Percentiles rank a stretch among this genome's conserved stretches.
These are phyloP conservation scores for Dimorphilus gyrociliatus DNA, from an alignment of 2,888 invertebrate species.

Conservation along the genomic window DNA sequence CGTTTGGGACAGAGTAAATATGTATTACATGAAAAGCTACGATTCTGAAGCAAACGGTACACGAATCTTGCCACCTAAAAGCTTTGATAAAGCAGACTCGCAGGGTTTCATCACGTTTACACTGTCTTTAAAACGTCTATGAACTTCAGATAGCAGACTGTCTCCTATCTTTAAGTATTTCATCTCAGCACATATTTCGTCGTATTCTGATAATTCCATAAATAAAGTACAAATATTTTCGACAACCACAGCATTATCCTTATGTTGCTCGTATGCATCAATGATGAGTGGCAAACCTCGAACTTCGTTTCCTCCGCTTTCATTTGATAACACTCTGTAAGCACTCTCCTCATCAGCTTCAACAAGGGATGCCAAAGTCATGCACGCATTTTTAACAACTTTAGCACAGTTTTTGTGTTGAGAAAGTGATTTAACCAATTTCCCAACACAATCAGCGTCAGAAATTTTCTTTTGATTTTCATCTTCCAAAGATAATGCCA, in stretches of 20 bases:
- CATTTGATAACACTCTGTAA: conserved; percentile 24
- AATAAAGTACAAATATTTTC: conserved; percentile 27
- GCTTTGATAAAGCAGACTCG: conserved; percentile 15
- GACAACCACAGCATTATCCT: conserved; percentile 32
- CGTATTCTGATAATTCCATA: conserved; percentile 29
- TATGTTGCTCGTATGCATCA: conserved; percentile 26
- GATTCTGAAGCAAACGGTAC: too few relatives aligned
- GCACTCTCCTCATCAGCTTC: conserved; percentile 34
- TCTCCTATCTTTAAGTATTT: conserved; percentile 19
- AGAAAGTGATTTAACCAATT: conserved; percentile 18
- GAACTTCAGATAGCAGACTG: conserved; percentile 21
- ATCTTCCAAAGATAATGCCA: conserved; percentile 27
- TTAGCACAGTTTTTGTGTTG: conserved; percentile 22
- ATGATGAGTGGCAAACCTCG: conserved; percentile 25
- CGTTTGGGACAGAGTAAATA: too few relatives aligned
- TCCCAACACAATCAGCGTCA: conserved; percentile 21
- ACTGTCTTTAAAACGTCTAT: conserved; percentile 29
- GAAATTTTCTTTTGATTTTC: conserved; percentile 19
- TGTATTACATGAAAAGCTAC: too few relatives aligned
- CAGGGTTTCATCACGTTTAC: conserved; percentile 21
- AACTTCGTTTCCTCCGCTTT: conserved; percentile 15
- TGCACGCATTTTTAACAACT: conserved; percentile 29
- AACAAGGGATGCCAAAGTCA: conserved; percentile 26
- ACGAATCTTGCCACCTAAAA: conserved; percentile 5
- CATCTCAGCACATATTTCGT: conserved; percentile 27